These are phyloP conservation scores for Montipora cactus DNA, from an alignment of 64 coral and sea anemone species.

Conservation along the genomic window DNA sequence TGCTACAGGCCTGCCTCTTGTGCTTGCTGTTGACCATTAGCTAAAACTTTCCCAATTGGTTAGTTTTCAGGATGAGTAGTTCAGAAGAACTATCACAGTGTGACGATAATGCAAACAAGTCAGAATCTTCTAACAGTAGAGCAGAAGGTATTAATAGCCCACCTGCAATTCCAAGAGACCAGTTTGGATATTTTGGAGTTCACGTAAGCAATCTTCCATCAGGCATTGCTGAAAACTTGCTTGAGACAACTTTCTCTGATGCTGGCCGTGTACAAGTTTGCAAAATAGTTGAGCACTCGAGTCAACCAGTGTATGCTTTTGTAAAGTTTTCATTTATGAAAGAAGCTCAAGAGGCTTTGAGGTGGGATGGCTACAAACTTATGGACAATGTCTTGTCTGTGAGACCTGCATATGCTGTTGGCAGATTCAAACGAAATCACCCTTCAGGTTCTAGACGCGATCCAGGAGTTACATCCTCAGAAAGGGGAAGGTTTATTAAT, in stretches of 20 bases:
- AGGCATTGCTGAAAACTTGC: conserved; percentile 6
- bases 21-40: too few relatives aligned
- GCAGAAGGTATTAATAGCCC: neutral
- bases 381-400: conserved; percentile 15
- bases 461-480: neutral
- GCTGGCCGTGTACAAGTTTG: conserved; percentile 31
- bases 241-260: conserved; percentile 7
- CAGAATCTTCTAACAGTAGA: neutral
- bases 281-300: conserved; percentile 30
- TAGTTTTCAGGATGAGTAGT: conserved; percentile 40
- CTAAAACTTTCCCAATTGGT: neutral
- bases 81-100: conserved; percentile 33
- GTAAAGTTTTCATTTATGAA: conserved; percentile 14
- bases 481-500: neutral
- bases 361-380: conserved; percentile 10
- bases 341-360: conserved; percentile 48
- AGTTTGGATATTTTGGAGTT: conserved; percentile 40
- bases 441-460: neutral
- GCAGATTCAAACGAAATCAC: neutral
- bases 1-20: too few relatives aligned
- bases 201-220: conserved; percentile 65
- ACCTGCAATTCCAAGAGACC: conserved; percentile 43
- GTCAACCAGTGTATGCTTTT: conserved; percentile 20
- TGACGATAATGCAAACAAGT: neutral
- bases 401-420: conserved; percentile 23